These are phyloP conservation scores for Stylophora pistillata DNA, from an alignment of 64 coral and sea anemone species.

Conservation along the genomic window DNA sequence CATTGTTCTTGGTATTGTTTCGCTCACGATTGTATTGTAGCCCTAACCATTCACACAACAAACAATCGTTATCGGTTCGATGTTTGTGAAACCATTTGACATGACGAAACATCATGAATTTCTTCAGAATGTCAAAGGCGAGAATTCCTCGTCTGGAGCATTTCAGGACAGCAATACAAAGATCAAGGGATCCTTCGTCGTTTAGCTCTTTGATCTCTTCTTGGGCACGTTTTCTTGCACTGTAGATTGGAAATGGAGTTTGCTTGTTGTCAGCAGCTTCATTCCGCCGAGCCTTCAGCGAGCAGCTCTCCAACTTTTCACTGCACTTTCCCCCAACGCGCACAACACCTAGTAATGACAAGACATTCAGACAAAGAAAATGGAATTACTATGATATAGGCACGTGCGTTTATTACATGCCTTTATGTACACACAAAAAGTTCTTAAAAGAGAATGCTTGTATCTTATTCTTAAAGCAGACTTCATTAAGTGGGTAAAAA, in stretches of 20 bases:
- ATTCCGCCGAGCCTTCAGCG: constrained; percentile 10
- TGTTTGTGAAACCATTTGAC: neutral
- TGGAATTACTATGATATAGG: neutral
- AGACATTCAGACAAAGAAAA: neutral
- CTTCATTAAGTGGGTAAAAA: too few species aligned
- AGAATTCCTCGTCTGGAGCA: constrained; percentile 24
- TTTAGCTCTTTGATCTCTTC: neutral
- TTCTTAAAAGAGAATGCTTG: too few species aligned
- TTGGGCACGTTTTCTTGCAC: neutral
- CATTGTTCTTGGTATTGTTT: neutral
- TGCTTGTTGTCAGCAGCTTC: neutral
- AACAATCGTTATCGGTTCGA: too few species aligned
- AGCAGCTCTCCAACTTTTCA: constrained; percentile 6
- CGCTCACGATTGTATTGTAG: neutral
- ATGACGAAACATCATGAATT: constrained; percentile 3
- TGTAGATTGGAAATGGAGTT: neutral
- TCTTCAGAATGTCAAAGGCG: neutral
- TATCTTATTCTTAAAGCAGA: too few species aligned
- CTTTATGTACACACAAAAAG: too few species aligned
- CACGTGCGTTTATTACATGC: too few species aligned
- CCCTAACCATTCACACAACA: constrained; percentile 12
- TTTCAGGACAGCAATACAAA: neutral
- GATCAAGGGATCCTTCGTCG: constrained; percentile 2
- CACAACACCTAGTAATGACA: constrained; percentile 49
- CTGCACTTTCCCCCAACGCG: constrained; percentile 72